A percentile compares a stretch with the other conserved stretches of the same genome.
phyloP scores from a whole-genome alignment of 2,113 vertebrate genomes.

The Australoheros scitulus region DNA sequence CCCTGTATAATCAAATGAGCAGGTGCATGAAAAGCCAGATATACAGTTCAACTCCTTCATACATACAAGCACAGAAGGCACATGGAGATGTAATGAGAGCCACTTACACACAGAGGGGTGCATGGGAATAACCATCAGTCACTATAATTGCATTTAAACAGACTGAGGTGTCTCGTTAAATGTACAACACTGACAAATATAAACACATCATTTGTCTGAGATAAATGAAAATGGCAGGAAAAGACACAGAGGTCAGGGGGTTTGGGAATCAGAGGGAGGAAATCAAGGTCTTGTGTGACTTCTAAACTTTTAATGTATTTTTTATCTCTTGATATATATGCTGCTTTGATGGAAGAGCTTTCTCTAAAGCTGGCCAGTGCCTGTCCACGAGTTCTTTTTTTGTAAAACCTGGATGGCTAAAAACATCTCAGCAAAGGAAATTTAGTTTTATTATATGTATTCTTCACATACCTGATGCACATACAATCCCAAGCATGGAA shows the following conservation, averaged over 20 bases:
- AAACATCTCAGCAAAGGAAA: background rate
- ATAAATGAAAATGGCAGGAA: background rate
- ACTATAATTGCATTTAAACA: constrained; percentile 51
- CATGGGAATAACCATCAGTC: constrained; percentile 35
- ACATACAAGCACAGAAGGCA: background rate
- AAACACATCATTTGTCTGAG: constrained; percentile 33
- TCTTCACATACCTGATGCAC: background rate
- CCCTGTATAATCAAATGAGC: constrained; percentile 4
- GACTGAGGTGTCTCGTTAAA: constrained; percentile 40
- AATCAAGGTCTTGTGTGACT: background rate
- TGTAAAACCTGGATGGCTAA: background rate
- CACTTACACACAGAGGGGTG: background rate
- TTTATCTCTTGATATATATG: background rate
- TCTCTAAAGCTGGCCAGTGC: background rate
- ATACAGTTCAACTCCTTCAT: background rate
- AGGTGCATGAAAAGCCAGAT: background rate
- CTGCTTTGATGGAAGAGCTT: background rate
- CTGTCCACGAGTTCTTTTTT: background rate
- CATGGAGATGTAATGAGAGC: background rate
- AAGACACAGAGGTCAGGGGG: no score
- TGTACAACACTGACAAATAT: background rate
- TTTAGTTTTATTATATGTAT: accelerated
- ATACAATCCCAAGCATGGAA: background rate
- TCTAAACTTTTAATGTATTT: background rate
- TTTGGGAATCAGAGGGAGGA: background rate